Evolutionary conservation across 2,888 invertebrate genomes (phyloP).

Genomic region (Luperina testacea): DNA sequence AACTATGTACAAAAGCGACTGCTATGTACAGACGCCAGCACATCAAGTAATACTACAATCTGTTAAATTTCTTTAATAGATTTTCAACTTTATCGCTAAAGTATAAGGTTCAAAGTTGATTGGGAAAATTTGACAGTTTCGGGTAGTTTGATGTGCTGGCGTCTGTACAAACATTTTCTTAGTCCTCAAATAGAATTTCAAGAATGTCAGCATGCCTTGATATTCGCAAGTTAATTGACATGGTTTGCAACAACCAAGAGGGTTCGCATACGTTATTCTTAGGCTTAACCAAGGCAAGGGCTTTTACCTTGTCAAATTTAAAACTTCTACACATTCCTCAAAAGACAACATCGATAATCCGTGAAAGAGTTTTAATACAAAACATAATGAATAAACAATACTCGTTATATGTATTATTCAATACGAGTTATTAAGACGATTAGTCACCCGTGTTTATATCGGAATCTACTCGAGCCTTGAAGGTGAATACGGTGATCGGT

Average conservation of each 20-base stretch:
- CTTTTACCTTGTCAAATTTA: neutral
- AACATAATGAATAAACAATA: constrained; percentile 44
- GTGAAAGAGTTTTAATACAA: neutral
- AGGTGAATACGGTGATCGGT: constrained; percentile 42
- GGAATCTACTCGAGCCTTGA: constrained; percentile 55
- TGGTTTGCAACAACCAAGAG: neutral
- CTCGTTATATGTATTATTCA: constrained; percentile 34
- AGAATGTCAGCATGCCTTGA: neutral
- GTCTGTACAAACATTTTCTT: neutral
- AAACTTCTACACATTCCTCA: neutral
- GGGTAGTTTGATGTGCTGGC: too few species aligned
- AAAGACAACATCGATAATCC: constrained; percentile 25
- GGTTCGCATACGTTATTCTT: neutral
- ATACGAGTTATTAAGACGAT: constrained; percentile 49
- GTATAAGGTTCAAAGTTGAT: too few species aligned
- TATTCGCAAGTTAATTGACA: neutral
- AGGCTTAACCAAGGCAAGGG: neutral
- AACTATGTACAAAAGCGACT: neutral
- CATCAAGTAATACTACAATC: too few species aligned
- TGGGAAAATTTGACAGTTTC: too few species aligned
- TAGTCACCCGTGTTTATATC: constrained; percentile 59
- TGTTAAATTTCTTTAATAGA: too few species aligned
- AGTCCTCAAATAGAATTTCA: neutral
- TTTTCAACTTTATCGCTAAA: too few species aligned
- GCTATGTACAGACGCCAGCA: too few species aligned